These are phyloP conservation scores for Rhagologus leucostigma DNA, from an alignment of 2,113 vertebrate genomes.

Conservation along the genomic window DNA sequence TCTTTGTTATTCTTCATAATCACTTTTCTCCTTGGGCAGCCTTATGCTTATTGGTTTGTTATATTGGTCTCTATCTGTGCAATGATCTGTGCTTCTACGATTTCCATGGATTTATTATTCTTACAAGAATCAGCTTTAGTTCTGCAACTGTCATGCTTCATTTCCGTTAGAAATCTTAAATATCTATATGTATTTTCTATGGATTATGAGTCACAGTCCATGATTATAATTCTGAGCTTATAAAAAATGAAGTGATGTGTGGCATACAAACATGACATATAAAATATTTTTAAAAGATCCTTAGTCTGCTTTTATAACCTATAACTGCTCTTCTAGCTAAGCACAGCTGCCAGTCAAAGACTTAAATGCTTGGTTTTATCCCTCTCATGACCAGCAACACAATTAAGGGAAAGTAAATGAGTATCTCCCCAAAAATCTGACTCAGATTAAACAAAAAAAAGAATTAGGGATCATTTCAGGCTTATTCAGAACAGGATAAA, in stretches of 20 bases:
- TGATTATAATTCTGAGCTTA: neutral
- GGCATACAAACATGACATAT: neutral
- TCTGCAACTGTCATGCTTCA: neutral
- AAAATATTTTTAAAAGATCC: neutral
- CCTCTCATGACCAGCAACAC: neutral
- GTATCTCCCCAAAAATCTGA: neutral
- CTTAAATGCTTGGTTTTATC: neutral
- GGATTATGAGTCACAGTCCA: neutral
- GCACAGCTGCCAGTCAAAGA: neutral
- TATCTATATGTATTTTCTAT: neutral
- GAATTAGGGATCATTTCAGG: neutral
- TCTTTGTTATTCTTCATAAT: neutral
- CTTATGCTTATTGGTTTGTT: neutral
- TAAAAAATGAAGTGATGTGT: neutral
- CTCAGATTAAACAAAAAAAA: neutral
- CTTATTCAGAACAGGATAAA: neutral
- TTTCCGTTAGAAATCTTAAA: neutral
- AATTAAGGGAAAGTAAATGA: neutral
- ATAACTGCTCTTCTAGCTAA: neutral
- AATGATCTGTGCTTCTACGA: neutral
- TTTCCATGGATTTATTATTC: neutral
- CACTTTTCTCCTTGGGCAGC: neutral
- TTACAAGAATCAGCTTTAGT: neutral
- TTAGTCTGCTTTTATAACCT: neutral
- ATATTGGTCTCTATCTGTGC: neutral